These are phyloP conservation scores for Zaprionus kolodkinae DNA, from an alignment of 1,140 invertebrate genomes.

Conservation along the genomic window DNA sequence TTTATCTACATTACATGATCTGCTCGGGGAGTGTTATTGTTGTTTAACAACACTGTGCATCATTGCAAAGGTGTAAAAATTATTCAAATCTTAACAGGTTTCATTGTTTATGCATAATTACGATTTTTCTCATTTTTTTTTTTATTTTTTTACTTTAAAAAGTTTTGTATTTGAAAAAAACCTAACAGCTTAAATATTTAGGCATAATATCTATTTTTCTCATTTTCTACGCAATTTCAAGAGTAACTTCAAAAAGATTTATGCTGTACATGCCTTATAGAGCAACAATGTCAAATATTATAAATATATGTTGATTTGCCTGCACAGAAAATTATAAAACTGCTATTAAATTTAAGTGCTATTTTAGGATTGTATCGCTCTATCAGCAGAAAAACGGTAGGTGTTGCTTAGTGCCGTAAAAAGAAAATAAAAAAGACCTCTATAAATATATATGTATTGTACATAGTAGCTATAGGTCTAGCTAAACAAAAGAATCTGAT, in stretches of 20 bases:
- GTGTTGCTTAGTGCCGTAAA: background rate
- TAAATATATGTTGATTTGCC: background rate
- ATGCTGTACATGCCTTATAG: background rate
- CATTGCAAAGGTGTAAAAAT: constrained; percentile 1
- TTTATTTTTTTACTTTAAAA: too few relatives aligned
- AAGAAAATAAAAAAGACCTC: background rate
- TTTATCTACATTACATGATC: constrained; percentile 45
- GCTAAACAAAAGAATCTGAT: background rate
- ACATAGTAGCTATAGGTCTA: background rate
- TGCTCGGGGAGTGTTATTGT: constrained; percentile 8
- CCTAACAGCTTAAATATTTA: too few relatives aligned
- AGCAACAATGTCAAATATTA: background rate
- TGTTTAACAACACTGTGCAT: constrained; percentile 12
- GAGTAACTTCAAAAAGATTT: background rate
- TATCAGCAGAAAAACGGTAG: background rate
- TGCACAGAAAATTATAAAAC: background rate
- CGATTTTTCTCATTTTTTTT: background rate
- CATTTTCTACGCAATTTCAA: background rate
- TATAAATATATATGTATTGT: background rate
- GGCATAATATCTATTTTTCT: too few relatives aligned
- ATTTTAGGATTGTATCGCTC: background rate
- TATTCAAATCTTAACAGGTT: background rate
- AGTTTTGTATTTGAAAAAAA: too few relatives aligned
- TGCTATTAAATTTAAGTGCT: background rate
- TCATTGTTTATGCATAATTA: background rate